Percentiles rank a stretch among this genome's conserved stretches.
These are phyloP conservation scores for Zonotrichia albicollis DNA, from an alignment of 2,797 vertebrate species.

Conservation along the genomic window DNA sequence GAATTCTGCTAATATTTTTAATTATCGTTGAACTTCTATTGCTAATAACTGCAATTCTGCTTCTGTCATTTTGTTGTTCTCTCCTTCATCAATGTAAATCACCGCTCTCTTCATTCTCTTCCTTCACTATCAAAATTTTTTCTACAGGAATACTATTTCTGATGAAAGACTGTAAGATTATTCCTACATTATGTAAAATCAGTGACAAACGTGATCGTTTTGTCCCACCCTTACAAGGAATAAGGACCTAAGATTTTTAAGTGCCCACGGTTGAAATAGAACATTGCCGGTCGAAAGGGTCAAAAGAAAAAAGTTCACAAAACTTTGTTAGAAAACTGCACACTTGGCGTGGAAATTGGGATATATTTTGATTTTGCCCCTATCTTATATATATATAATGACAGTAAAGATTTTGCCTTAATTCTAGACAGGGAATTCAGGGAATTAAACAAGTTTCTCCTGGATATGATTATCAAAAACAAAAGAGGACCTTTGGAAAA, in stretches of 20 bases:
- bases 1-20: not conserved
- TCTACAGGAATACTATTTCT: not conserved
- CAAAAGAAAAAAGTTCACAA: not conserved
- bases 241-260: not conserved
- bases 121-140: not conserved
- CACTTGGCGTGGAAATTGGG: rapidly evolving
- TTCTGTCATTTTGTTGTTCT: not conserved
- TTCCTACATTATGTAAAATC: not conserved
- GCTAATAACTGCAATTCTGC: not conserved
- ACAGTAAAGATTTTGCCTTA: not conserved
- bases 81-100: not conserved
- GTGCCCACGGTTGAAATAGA: rapidly evolving
- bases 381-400: not conserved
- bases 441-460: not conserved
- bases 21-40: not conserved
- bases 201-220: rapidly evolving
- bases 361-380: not conserved
- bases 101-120: not conserved
- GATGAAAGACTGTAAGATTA: not conserved
- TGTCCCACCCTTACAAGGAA: not conserved
- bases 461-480: not conserved
- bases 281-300: rapidly evolving
- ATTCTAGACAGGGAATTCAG: not conserved
- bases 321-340: not conserved
- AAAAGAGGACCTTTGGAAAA: not conserved